Conservation (phyloP, 2,888 invertebrate genomes). For the Lycocerus yunnanus region DNA sequence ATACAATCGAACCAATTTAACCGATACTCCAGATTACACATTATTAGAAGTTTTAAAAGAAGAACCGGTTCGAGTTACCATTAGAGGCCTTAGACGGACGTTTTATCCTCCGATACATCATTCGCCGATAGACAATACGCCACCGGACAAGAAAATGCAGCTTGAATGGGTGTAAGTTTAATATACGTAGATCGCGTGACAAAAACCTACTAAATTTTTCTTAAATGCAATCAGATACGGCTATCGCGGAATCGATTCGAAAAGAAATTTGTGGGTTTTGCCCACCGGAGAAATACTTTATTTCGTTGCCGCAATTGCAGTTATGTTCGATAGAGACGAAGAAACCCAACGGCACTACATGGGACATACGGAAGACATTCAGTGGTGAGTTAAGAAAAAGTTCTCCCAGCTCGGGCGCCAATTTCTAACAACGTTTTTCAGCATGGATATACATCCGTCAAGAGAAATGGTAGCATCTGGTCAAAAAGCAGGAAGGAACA, state of each 20-base stretch:
- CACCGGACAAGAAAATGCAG: slow-evolving; percentile 85
- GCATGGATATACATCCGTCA: slow-evolving; percentile 88
- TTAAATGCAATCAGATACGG: slow-evolving; percentile 71
- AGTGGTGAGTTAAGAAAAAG: slow-evolving; percentile 66
- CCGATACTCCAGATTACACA: slow-evolving; percentile 69
- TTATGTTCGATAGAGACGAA: slow-evolving; percentile 84
- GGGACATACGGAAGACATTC: slow-evolving; percentile 92
- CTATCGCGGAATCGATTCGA: slow-evolving; percentile 89
- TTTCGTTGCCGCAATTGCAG: slow-evolving; percentile 90
- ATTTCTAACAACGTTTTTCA: slow-evolving; percentile 49
- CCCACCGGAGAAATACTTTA: slow-evolving; percentile 93
- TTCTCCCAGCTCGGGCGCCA: background rate
- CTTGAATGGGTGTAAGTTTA: slow-evolving; percentile 89
- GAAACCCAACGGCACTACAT: slow-evolving; percentile 88
- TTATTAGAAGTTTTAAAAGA: slow-evolving; percentile 84
- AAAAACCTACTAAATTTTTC: slow-evolving; percentile 36
- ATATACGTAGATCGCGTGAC: background rate
- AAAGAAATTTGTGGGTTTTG: slow-evolving; percentile 88
- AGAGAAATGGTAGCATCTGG: slow-evolving; percentile 88
- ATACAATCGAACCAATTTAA: background rate
- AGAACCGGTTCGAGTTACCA: slow-evolving; percentile 82
- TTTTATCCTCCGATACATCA: slow-evolving; percentile 88
- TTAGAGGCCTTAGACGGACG: slow-evolving; percentile 79
- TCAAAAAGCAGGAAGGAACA: slow-evolving; percentile 81
- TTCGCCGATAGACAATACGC: slow-evolving; percentile 81